Conservation (phyloP, 1,140 invertebrate genomes). For the Drosophila lacteicornis region DNA sequence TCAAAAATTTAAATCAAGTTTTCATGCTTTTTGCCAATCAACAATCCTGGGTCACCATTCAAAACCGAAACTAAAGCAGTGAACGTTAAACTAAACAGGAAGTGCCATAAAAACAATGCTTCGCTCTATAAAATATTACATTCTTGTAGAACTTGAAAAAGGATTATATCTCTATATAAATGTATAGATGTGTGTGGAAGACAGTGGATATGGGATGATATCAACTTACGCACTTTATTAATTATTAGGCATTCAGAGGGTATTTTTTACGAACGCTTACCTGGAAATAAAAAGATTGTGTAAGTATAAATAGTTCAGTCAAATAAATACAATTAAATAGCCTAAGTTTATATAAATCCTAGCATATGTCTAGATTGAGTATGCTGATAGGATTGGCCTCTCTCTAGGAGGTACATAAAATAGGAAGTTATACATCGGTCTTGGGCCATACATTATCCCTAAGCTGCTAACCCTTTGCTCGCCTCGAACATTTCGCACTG, state of each 20-base stretch:
- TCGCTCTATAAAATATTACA: conserved; percentile 32
- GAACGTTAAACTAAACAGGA: conserved; percentile 64
- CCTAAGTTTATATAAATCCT: not conserved
- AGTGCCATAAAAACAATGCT: conserved; percentile 65
- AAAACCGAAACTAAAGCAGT: conserved; percentile 70
- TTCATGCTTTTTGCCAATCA: conserved; percentile 69
- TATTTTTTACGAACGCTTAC: conserved; percentile 51
- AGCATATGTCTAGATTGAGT: not conserved
- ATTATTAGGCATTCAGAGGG: conserved; percentile 4
- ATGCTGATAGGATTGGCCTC: not conserved
- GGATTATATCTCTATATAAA: conserved; percentile 12
- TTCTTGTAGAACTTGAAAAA: conserved; percentile 8
- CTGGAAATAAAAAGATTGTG: conserved; percentile 26
- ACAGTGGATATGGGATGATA: conserved; percentile 3
- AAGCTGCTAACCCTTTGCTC: conserved; percentile 16
- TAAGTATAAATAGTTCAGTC: not conserved
- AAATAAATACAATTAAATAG: no score
- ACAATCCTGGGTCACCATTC: conserved; percentile 52
- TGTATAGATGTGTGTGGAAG: conserved; percentile 1
- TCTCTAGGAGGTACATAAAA: not conserved
- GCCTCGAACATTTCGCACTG: conserved; percentile 20
- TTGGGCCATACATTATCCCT: conserved; percentile 14
- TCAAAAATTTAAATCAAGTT: conserved; percentile 35
- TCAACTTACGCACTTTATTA: conserved; percentile 35
- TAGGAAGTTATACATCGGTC: not conserved